Percentiles rank a stretch among this genome's conserved stretches.
phyloP scores from a whole-genome alignment of 2,113 vertebrate species.

The Protobothrops flavoviridis region DNA sequence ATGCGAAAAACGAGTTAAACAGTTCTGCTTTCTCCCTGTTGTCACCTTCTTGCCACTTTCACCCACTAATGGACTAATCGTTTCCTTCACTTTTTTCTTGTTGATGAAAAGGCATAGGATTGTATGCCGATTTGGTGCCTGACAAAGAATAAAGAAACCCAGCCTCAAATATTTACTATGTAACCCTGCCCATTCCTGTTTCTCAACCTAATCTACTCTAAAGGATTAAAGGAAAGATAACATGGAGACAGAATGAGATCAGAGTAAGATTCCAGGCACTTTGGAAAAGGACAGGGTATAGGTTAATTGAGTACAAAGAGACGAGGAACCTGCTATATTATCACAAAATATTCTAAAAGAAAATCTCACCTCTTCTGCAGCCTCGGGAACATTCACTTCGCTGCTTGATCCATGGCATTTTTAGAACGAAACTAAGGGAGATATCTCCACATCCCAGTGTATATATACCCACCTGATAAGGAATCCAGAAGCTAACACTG shows the following conservation, averaged over 20 bases:
- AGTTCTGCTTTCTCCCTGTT: no score
- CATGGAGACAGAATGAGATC: neutral
- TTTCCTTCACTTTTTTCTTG: no score
- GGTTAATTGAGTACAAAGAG: neutral
- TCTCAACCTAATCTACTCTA: neutral
- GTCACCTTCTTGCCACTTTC: no score
- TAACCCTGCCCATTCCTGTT: neutral
- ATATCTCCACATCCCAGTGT: neutral
- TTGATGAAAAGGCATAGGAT: neutral
- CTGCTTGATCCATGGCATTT: neutral
- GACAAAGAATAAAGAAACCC: neutral
- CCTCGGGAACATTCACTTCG: neutral
- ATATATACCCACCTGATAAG: neutral
- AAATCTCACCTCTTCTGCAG: neutral
- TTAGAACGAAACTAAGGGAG: neutral
- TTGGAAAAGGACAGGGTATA: neutral
- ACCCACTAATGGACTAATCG: no score
- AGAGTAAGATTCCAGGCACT: neutral
- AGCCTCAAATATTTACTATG: neutral
- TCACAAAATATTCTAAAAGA: neutral
- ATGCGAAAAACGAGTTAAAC: no score
- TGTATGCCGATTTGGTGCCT: neutral
- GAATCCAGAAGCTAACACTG: neutral
- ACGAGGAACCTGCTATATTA: neutral
- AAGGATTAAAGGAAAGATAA: neutral